Evolutionary conservation across 2,797 vertebrate species (phyloP), one percentile per base, ranked within the genome.

Genomic region (Scarus forsteni): DNA sequence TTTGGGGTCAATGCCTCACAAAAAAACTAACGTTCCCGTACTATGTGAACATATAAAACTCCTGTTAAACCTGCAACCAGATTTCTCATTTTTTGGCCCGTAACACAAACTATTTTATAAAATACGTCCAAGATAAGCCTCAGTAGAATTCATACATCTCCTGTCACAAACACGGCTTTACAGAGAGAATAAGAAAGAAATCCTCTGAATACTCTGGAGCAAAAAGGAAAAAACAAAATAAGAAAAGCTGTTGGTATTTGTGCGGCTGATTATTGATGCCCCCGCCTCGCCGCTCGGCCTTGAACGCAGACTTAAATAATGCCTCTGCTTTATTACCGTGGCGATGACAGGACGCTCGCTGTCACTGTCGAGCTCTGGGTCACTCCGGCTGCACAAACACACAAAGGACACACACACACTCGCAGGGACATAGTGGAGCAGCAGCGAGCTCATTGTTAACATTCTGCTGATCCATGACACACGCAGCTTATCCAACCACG

Each of bases 401-500:
- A 34, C 19, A 51, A 36, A 46, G 27, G 60, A 72, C 39, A 9
- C 77, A 60, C 57, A 56, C 52, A 48, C 27, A 42, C 43, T 64
- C 57, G 16, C 62, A 65, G 43, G 75, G 74, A 79, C 58, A 9
- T 51, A 35, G 38, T 75, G 84, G 45, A 60, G 15, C 18, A 57
- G 85, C 65, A 87, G 75, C 53, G 65, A 75, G 43, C 16, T 57
- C 36, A 57, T 89, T 90, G 86, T 91, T 86, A 60, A 64, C 75
- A 69, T 46, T 51, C 70, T 61, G 64, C 39, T 64, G 61, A 84
- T 83, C 61, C 45, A 18, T 69, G 66, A 81, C 78, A 69, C 83
- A 79, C 57, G 59, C 48, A 70, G 75, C 16, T 79, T 81, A 79
- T 60, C 50, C 55, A 66, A 75, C 53, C 36, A n/a, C 49, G 56